These are phyloP conservation scores for Romanogobio albipinnatus DNA, from an alignment of 2,113 vertebrate species.

Conservation along the genomic window DNA sequence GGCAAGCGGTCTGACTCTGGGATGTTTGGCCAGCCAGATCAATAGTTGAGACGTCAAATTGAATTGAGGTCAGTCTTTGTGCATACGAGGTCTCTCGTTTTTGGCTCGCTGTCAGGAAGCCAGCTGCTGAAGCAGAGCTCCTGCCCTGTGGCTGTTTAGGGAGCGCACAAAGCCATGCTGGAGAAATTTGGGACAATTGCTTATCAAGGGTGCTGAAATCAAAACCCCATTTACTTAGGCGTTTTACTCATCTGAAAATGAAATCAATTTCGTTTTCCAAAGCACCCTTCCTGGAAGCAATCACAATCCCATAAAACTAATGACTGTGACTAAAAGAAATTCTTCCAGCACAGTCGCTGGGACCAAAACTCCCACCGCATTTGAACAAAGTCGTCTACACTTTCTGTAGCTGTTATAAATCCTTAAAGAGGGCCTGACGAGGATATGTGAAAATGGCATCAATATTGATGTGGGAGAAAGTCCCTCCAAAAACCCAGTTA, in stretches of 20 bases:
- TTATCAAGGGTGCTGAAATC: not conserved
- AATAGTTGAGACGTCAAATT: constrained; percentile 75
- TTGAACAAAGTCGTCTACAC: constrained; percentile 47
- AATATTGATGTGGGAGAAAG: constrained; percentile 81
- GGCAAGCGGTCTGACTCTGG: constrained; percentile 65
- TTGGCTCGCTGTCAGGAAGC: constrained; percentile 65
- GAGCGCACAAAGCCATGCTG: not conserved
- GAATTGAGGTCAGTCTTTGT: constrained; percentile 79
- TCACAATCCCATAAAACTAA: constrained; percentile 60
- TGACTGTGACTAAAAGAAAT: constrained; percentile 54
- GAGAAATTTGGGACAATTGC: constrained; percentile 10
- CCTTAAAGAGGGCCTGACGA: constrained; percentile 72
- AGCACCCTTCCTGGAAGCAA: constrained; percentile 31
- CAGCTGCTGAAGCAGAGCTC: constrained; percentile 42
- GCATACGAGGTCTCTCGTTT: constrained; percentile 70
- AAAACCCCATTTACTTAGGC: not conserved
- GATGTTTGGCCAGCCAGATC: constrained; percentile 64
- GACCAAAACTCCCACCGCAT: constrained; percentile 59
- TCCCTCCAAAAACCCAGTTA: constrained; percentile 72
- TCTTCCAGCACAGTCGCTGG: constrained; percentile 62
- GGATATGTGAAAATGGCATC: constrained; percentile 76
- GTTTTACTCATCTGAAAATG: constrained; percentile 10
- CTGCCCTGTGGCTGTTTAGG: constrained; percentile 12
- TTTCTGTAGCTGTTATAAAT: constrained; percentile 72
- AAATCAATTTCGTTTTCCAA: constrained; percentile 35